Percentiles rank a stretch among this genome's conserved stretches.
Conservation (phyloP, 2,888 invertebrate species). For the Agapostemon virescens region DNA sequence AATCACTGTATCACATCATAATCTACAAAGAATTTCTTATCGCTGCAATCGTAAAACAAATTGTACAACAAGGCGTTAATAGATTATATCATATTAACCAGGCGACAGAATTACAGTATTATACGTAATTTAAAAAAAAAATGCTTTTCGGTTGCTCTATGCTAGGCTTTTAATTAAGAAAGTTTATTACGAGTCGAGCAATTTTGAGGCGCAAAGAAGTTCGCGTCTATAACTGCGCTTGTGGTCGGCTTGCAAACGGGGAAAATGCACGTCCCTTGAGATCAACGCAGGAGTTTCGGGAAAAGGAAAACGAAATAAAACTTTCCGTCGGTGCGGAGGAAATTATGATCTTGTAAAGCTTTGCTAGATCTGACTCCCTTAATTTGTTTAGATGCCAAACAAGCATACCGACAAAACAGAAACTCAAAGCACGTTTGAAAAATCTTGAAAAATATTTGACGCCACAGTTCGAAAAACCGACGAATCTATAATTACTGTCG, state of each 20-base stretch:
- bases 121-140: background rate
- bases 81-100: background rate
- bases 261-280: conserved; percentile 35
- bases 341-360: conserved; percentile 17
- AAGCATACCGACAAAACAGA: background rate
- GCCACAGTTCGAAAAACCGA: background rate
- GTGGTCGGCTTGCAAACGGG: conserved; percentile 25
- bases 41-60: no score
- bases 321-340: conserved; percentile 15
- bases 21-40: no score
- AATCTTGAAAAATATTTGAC: background rate
- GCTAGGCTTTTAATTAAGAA: conserved; percentile 34
- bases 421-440: background rate
- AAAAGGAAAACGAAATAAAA: conserved; percentile 16
- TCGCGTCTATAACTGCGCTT: background rate
- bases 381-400: conserved; percentile 8
- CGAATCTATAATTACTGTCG: background rate
- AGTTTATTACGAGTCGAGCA: conserved; percentile 25
- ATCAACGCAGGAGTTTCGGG: conserved; percentile 8
- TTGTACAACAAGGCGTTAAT: no score
- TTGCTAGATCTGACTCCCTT: background rate
- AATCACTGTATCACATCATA: no score
- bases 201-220: conserved; percentile 34
- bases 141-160: no score
- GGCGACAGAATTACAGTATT: background rate